phyloP scores from a whole-genome alignment of 2,797 vertebrate genomes.

The Etheostoma perlongum region DNA sequence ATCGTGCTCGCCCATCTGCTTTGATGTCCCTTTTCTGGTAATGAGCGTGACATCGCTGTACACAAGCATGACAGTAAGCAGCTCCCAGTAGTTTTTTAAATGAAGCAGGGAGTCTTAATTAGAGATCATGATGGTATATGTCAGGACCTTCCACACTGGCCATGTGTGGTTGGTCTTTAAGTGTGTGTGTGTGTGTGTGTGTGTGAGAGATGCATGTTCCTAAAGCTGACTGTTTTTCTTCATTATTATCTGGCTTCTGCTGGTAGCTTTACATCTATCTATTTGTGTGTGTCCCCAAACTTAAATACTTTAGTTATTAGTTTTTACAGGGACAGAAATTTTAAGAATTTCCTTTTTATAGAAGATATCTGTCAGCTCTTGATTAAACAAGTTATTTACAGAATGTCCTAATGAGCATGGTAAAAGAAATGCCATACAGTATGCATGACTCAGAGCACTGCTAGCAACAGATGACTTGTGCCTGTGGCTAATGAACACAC shows the following conservation, averaged over 20 bases:
- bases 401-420: not conserved
- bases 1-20: slow-evolving; percentile 71
- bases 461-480: slow-evolving; percentile 46
- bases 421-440: slow-evolving; percentile 18
- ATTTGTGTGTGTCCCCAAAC: not conserved
- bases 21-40: slow-evolving; percentile 73
- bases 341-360: not conserved
- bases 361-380: not conserved
- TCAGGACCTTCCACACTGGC: slow-evolving; percentile 41
- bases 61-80: slow-evolving; percentile 57
- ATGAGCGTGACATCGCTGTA: slow-evolving; percentile 70
- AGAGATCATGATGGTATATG: slow-evolving; percentile 37
- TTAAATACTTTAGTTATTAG: slow-evolving; percentile 2
- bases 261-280: not conserved
- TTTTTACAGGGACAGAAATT: slow-evolving; percentile 2
- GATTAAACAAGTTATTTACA: not conserved
- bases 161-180: slow-evolving; percentile 29
- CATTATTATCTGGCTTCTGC: not conserved
- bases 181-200: not conserved
- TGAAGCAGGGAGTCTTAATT: slow-evolving; percentile 42
- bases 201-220: slow-evolving; percentile 1
- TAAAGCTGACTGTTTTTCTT: slow-evolving; percentile 6
- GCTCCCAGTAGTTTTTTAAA: slow-evolving; percentile 49
- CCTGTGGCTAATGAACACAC: slow-evolving; percentile 63
- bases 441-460: slow-evolving; percentile 18